phyloP scores from a whole-genome alignment of 1,140 invertebrate genomes.

The Acromyrmex charruanus region DNA sequence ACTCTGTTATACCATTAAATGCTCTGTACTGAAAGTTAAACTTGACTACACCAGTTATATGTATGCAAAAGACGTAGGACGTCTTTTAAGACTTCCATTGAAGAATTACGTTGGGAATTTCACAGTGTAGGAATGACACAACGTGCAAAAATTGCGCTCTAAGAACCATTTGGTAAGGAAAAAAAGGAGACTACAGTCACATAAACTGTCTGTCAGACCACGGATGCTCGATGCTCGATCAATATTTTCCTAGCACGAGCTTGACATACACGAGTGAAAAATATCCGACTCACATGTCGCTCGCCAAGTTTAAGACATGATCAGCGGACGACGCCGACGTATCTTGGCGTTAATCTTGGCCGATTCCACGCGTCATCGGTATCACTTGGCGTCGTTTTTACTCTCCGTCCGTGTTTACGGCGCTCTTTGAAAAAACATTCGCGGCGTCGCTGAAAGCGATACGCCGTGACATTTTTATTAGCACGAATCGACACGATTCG shows the following conservation, averaged over 20 bases:
- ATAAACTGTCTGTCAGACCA: not conserved
- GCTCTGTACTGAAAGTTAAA: too few relatives aligned
- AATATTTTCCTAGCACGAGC: not conserved
- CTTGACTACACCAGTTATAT: too few relatives aligned
- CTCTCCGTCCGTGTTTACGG: conserved; percentile 27
- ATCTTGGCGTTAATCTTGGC: conserved; percentile 46
- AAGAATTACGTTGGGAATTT: too few relatives aligned
- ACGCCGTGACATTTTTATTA: conserved; percentile 33
- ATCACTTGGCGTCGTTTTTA: conserved; percentile 23
- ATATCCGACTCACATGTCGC: not conserved
- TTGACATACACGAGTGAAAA: not conserved
- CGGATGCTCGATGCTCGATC: conserved; percentile 4
- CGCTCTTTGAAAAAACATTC: conserved; percentile 22
- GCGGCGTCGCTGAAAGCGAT: not conserved
- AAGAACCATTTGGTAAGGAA: not conserved
- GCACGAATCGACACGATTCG: conserved; percentile 38
- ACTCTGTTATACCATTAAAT: too few relatives aligned
- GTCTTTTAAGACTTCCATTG: too few relatives aligned
- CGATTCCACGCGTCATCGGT: conserved; percentile 27
- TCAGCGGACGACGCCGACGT: not conserved
- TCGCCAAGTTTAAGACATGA: not conserved
- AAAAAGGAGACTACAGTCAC: too few relatives aligned
- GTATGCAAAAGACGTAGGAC: too few relatives aligned
- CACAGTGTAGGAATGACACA: not conserved
- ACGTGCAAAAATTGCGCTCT: not conserved